Evolutionary conservation across 2,888 invertebrate genomes (phyloP), one percentile per base, ranked within the genome.

Genomic region (Monopis laevigella): DNA sequence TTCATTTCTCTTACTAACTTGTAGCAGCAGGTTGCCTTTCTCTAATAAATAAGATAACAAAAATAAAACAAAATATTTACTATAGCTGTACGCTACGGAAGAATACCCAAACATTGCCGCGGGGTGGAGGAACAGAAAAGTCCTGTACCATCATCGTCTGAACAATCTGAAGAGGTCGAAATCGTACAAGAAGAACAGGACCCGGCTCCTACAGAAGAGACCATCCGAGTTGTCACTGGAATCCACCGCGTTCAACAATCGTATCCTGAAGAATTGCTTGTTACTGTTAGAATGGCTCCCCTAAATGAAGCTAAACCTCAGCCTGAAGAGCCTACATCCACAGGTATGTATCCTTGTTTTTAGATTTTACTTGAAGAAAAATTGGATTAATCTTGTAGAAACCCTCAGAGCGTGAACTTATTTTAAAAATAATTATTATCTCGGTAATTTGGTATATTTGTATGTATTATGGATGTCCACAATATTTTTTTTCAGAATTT

Each of bases 61-160:
- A n/a, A n/a, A n/a, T 24, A 7, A 24, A 24, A 7, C 6, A 24
- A 24, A 24, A 7, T 29, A 11, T 29, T 7, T 11, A n/a, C 11
- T 39, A 17, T 16, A 96, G 96, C 96, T 62, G 97, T 97, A 49
- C 86, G 97, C 64, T 98, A 98, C 84, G 97, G 98, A 51, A 87
- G 97, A 50, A 96, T 96, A 54, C 97, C 98, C 48, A 98, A 97
- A 75, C 85, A 96, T 55, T 88, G 94, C 45, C 86, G 95, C 54
- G 96, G 95, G 69, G 85, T 89, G 49, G 43, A 39, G 24, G 35
- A 21, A 17, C 18, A 39, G 18, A 21, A 17, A 21, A 24, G 38
- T 24, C 39, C 16, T 3, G 17, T 30, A 11, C 38, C 39, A 17
- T 18, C 38, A 11, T 18, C 38, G 17, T 21, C 26, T 1, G 36